Evolutionary conservation across 2,113 vertebrate species (phyloP), one percentile per base, ranked within the genome.

Genomic region (Sturnus vulgaris): DNA sequence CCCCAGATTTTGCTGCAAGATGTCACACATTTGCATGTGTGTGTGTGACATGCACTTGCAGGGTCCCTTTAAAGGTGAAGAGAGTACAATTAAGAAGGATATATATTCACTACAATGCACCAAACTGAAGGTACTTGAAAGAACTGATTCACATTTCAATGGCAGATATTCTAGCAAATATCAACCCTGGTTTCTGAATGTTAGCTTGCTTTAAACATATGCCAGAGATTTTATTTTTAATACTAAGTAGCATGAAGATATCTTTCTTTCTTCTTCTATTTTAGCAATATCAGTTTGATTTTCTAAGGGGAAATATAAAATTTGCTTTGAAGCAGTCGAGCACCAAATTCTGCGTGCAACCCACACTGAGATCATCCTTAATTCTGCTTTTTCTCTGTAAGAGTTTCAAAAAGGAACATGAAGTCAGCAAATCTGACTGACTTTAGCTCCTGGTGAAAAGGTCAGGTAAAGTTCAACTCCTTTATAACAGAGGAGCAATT

Each of bases 381-480:
- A 92, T 91, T 95, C 86, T 92, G 20, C 18, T 86, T 93, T 95
- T 94, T 82, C 52, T 95, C 94, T 85, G 5, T 15, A 40, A 73
- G 6, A 42, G 23, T 42, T 90, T 72, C 47, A 73, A 76, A 91
- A 76, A 83, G 21, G 23, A 81, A 37, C 60, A 50, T 33, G 63
- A 73, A 88, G 72, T 92, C 88, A 94, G 69, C 84, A 82, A 89
- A 83, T 89, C 40, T 46, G 47, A 64, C 27, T 71, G 79, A 90
- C 49, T 52, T 92, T 61, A 81, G 49, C 80, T 90, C 50, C 69
- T 90, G 47, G 60, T 86, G 40, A 57, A 94, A 95, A 93, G 95
- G 95, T 95, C 95, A 93, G 47, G 46, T 35, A 93, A 95, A 96
- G 96, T 95, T 97, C 95, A 96, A 53, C 30, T 90, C 69, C 53